phyloP scores from a whole-genome alignment of 2,888 invertebrate species.

The Polylopha cassiicola region DNA sequence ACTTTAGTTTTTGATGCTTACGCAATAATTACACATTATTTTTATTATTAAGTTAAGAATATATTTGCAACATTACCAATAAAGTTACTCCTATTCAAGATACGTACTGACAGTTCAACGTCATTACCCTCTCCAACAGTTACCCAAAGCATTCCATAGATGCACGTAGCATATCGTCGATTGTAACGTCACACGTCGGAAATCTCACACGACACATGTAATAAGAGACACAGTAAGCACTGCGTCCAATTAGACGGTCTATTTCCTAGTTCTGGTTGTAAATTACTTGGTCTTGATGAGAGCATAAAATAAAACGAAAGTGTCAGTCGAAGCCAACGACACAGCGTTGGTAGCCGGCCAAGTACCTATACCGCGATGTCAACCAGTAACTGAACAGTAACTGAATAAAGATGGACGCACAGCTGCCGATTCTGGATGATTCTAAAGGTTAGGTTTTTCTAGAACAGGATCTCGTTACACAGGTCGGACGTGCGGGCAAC shows the following conservation, averaged over 20 bases:
- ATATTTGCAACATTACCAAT: no score
- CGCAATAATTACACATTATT: no score
- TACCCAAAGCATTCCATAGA: not conserved
- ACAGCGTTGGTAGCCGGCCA: conserved; percentile 66
- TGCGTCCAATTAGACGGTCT: conserved; percentile 26
- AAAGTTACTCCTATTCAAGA: conserved; percentile 24
- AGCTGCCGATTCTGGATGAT: no score
- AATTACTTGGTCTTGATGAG: conserved; percentile 61
- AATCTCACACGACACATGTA: conserved; percentile 9
- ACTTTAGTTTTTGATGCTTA: no score
- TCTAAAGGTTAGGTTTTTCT: no score
- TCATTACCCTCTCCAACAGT: not conserved
- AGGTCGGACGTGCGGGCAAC: no score
- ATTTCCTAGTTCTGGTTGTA: conserved; percentile 36
- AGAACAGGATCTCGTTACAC: no score
- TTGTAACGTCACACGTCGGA: conserved; percentile 2
- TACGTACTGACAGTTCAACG: not conserved
- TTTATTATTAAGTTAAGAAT: no score
- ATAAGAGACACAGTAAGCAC: conserved; percentile 15
- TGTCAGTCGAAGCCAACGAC: conserved; percentile 54
- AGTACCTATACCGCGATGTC: conserved; percentile 42
- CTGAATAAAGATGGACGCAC: conserved; percentile 14
- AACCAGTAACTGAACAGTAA: conserved; percentile 14
- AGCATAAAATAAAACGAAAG: conserved; percentile 68
- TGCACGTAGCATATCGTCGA: conserved; percentile 5